Base-by-base conservation (phyloP, 2,888 invertebrate species). In the Microctonus aethiopoides region DNA sequence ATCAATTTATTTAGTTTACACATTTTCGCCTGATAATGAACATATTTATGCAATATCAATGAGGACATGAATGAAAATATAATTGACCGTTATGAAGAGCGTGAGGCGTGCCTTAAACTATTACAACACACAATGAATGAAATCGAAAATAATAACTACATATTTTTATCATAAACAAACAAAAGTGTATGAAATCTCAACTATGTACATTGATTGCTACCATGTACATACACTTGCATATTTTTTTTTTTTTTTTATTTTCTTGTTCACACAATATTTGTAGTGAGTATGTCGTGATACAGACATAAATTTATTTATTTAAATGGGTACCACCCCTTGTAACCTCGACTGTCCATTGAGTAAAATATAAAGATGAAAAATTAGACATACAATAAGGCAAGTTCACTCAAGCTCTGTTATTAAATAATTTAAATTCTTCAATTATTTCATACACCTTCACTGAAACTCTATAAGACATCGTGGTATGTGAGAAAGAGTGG, bases 51-150 rank as follows among this genome's bases (percentile, higher is more conserved):
- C 76, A 77, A 77, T 80, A 79, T 78, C 76, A 77, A 78, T 68
- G 74, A 81, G 77, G 72, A 77, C 70, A 74, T 41, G 34, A 16
- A 64, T 41, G 51, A 54, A 66, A 60, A 57, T 66, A 56, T 51
- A 75, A 77, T 74, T 76, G 67, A 76, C 71, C 76, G 74, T 74
- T 70, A 78, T 78, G n/a, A 77, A 78, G 81, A 84, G 80, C 81
- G 79, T 80, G 80, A 80, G 80, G 81, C 80, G 85, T 85, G 86
- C 86, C 84, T 86, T 86, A 84, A 76, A 77, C 76, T 81, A 83
- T 79, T 76, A 77, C 78, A 80, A 69, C 71, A 71, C 67, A 74
- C 13, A 62, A 64, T 51, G 26, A 26, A 67, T 29, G 29, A 29
- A 29, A 56, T 6, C 2, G 16, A n/a, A 20, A 69, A 67, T 46